These are phyloP conservation scores for Taphrorychus bicolor DNA, from an alignment of 2,888 invertebrate species.

Conservation along the genomic window DNA sequence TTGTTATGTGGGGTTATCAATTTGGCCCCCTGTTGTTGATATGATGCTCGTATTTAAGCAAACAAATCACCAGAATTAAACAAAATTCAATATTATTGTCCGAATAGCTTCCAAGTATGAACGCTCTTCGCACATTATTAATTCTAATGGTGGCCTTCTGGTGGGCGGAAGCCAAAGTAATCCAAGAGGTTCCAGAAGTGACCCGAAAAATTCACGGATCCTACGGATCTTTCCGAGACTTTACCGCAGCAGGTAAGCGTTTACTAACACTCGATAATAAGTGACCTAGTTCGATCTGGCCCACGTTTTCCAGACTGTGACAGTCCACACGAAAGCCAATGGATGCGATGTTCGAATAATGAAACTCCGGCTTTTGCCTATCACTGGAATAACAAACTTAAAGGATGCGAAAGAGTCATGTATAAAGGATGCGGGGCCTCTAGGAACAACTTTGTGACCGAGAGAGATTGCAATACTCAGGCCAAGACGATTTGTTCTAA, in stretches of 20 bases:
- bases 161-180: neutral
- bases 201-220: constrained; percentile 41
- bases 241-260: constrained; percentile 34
- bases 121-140: neutral
- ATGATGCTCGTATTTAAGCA: neutral
- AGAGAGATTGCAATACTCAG: constrained; percentile 31
- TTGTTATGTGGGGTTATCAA: neutral
- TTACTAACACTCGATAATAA: neutral
- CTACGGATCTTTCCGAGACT: constrained; percentile 41
- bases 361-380: constrained; percentile 36
- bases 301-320: constrained; percentile 37
- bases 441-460: constrained; percentile 42
- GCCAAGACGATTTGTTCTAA: constrained; percentile 29
- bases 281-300: neutral
- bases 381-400: constrained; percentile 42
- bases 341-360: constrained; percentile 22
- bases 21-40: neutral
- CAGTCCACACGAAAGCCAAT: constrained; percentile 32
- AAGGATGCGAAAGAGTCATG: constrained; percentile 41
- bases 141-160: neutral
- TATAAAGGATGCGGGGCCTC: constrained; percentile 43
- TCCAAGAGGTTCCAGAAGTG: constrained; percentile 26
- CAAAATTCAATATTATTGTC: no score
- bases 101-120: neutral
- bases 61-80: neutral